Conservation (phyloP, 2,888 invertebrate species). For the Axea sp. region DNA sequence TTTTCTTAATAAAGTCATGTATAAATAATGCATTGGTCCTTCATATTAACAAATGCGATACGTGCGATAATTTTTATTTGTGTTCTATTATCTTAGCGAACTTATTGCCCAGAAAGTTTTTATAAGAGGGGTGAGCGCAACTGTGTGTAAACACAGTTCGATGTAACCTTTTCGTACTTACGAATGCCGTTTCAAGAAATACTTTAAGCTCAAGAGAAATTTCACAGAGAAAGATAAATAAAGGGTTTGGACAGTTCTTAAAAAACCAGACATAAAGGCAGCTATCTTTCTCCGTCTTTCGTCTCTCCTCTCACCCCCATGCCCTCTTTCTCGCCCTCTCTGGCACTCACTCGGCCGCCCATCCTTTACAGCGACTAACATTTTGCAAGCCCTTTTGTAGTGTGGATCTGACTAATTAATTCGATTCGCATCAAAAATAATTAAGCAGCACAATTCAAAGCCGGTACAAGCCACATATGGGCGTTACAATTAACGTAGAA, state of each 20-base stretch:
- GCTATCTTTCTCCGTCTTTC: conserved; percentile 1
- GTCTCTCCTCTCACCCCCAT: not conserved
- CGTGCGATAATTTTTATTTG: too few species aligned
- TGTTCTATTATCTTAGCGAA: too few species aligned
- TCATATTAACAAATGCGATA: too few species aligned
- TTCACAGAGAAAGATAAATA: conserved; percentile 57
- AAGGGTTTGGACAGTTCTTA: conserved; percentile 42
- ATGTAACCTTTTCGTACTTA: conserved; percentile 48
- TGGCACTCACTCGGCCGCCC: too few species aligned
- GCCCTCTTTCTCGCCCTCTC: conserved; percentile 1
- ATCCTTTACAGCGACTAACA: not conserved
- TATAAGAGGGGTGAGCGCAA: too few species aligned
- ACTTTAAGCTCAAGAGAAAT: conserved; percentile 49
- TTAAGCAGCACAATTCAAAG: conserved; percentile 21
- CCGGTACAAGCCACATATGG: not conserved
- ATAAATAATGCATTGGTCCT: too few species aligned
- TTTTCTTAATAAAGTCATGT: too few species aligned
- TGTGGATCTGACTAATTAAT: conserved; percentile 30
- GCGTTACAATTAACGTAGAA: conserved; percentile 2
- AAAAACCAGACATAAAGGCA: conserved; percentile 47
- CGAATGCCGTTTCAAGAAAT: conserved; percentile 56
- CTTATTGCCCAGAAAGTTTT: too few species aligned
- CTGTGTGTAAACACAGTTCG: conserved; percentile 34
- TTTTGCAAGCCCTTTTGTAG: conserved; percentile 23
- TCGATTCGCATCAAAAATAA: conserved; percentile 40